Percentiles rank a stretch among this genome's conserved stretches.
Evolutionary conservation across 2,113 vertebrate genomes (phyloP).

Genomic region (Camarhynchus parvulus): DNA sequence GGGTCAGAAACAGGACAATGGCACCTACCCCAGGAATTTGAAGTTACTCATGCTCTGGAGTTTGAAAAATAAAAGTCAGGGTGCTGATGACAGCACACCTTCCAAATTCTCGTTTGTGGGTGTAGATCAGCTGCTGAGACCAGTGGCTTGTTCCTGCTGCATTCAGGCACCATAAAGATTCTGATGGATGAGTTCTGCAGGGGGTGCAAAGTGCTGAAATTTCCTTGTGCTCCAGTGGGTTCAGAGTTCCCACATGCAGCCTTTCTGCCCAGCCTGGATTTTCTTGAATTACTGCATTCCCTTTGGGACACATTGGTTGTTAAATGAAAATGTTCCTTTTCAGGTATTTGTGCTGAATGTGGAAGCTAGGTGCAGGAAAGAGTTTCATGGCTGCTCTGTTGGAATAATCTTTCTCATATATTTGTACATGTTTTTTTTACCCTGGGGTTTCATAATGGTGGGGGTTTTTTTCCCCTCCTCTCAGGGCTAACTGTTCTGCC

Average conservation of each 20-base stretch:
- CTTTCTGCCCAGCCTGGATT: conserved; percentile 28
- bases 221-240: neutral
- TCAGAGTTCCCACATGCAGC: neutral
- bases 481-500: conserved; percentile 74
- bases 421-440: conserved; percentile 32
- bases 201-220: neutral
- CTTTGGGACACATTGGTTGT: neutral
- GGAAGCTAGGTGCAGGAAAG: neutral
- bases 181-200: neutral
- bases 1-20: neutral
- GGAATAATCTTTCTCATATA: neutral
- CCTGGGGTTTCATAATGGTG: conserved; percentile 74
- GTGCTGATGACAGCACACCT: neutral
- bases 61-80: neutral
- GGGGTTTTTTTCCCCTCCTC: neutral
- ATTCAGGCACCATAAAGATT: neutral
- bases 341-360: neutral
- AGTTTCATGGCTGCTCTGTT: neutral
- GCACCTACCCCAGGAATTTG: neutral
- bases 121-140: neutral
- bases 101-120: neutral
- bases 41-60: neutral
- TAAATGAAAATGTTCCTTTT: neutral
- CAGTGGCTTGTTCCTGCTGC: neutral
- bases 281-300: neutral